phyloP scores from a whole-genome alignment of 1,140 invertebrate genomes.

The Ooceraea biroi region DNA sequence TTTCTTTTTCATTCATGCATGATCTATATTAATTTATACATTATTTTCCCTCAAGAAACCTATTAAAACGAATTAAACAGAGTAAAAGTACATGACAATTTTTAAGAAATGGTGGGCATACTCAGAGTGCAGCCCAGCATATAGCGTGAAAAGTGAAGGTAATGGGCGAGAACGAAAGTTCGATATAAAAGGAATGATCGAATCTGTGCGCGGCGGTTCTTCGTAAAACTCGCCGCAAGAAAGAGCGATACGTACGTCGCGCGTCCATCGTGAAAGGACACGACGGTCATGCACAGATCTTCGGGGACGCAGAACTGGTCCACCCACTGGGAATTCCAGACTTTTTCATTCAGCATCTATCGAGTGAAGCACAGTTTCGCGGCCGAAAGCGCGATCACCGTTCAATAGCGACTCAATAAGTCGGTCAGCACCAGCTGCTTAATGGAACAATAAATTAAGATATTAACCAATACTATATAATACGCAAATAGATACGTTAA shows the following conservation, averaged over 20 bases:
- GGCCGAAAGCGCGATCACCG: neutral
- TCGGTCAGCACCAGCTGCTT: neutral
- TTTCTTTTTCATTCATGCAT: neutral
- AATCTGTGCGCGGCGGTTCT: neutral
- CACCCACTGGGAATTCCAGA: conserved; percentile 73
- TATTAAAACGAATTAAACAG: neutral
- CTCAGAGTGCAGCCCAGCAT: no score
- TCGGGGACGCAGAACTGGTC: conserved; percentile 72
- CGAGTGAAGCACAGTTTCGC: conserved; percentile 7
- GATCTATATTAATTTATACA: neutral
- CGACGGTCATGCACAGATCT: conserved; percentile 57
- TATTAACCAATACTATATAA: neutral
- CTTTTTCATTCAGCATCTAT: conserved; percentile 59
- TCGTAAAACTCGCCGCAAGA: conserved; percentile 36
- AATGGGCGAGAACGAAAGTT: conserved; percentile 1
- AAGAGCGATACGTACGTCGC: conserved; percentile 41
- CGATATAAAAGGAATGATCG: neutral
- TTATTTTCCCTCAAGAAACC: neutral
- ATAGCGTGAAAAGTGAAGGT: conserved; percentile 39
- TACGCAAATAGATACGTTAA: no score
- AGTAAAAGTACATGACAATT: neutral
- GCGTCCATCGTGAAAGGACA: conserved; percentile 68
- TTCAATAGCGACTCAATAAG: conserved; percentile 2
- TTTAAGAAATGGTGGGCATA: conserved; percentile 16
- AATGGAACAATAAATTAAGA: neutral